phyloP scores from a whole-genome alignment of 2,113 vertebrate genomes.

The Chaenogobius annularis region DNA sequence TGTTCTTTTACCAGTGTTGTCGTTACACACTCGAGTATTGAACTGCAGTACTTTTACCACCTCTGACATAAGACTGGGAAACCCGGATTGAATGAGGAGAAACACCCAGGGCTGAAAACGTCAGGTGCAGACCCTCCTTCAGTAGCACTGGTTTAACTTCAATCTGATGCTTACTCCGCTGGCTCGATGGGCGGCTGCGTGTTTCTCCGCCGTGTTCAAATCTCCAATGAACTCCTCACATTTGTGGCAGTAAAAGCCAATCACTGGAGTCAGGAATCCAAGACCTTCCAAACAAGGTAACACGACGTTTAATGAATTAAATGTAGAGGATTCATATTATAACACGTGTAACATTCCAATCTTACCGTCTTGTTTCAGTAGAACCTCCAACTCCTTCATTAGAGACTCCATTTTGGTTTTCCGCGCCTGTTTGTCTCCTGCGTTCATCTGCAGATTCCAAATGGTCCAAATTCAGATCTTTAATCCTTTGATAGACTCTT shows the following conservation, averaged over 20 bases:
- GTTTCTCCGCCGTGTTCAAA: conserved; percentile 84
- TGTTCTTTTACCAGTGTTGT: too few relatives aligned
- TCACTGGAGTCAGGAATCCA: conserved; percentile 88
- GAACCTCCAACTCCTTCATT: conserved; percentile 84
- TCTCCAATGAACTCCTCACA: conserved; percentile 94
- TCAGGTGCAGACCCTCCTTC: background rate
- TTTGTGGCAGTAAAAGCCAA: conserved; percentile 93
- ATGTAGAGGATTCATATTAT: too few relatives aligned
- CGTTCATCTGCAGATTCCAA: background rate
- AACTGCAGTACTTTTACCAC: too few relatives aligned
- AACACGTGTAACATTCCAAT: too few relatives aligned
- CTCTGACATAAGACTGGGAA: too few relatives aligned
- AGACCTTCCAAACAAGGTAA: conserved; percentile 72
- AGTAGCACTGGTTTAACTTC: background rate
- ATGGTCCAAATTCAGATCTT: too few relatives aligned
- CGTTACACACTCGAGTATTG: too few relatives aligned
- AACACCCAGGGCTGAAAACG: background rate
- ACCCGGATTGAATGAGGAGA: too few relatives aligned
- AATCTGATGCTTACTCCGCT: conserved; percentile 75
- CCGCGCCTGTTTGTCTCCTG: conserved; percentile 74
- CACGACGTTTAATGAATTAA: too few relatives aligned
- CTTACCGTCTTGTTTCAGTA: conserved; percentile 89
- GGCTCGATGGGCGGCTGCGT: conserved; percentile 78
- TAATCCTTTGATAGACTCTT: too few relatives aligned
- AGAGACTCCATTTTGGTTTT: conserved; percentile 84